These are phyloP conservation scores for Campopleginae sp. DNA, from an alignment of 2,888 invertebrate genomes.

Conservation along the genomic window DNA sequence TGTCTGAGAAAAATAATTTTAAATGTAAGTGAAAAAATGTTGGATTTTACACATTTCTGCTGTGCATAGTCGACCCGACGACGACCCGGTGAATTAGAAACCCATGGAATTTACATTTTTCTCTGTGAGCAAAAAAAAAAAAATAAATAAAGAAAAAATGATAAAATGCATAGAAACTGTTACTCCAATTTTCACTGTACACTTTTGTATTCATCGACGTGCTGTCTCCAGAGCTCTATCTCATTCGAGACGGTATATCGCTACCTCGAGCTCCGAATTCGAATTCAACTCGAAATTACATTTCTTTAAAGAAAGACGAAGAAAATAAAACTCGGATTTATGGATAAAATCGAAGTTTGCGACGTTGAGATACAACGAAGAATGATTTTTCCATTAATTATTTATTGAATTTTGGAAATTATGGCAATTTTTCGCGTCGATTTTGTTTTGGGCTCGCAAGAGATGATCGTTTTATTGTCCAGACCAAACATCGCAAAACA, in stretches of 20 bases:
- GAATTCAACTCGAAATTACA: constrained; percentile 28
- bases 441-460: too few relatives aligned
- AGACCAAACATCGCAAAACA: too few relatives aligned
- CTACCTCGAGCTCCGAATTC: constrained; percentile 30
- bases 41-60: constrained; percentile 47
- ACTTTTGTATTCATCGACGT: constrained; percentile 66
- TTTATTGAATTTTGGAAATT: too few relatives aligned
- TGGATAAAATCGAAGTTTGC: too few relatives aligned
- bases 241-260: constrained; percentile 62
- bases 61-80: constrained; percentile 11
- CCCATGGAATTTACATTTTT: constrained; percentile 20
- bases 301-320: constrained; percentile 24
- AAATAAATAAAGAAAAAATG: constrained; percentile 25
- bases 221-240: constrained; percentile 41
- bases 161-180: constrained; percentile 43
- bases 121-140: constrained; percentile 9
- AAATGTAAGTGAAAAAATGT: constrained; percentile 38
- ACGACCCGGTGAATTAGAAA: constrained; percentile 39
- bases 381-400: too few relatives aligned
- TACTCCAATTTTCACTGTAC: constrained; percentile 63
- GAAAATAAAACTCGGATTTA: constrained; percentile 29
- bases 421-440: too few relatives aligned
- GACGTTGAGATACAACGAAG: too few relatives aligned
- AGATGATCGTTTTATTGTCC: too few relatives aligned
- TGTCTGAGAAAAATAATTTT: constrained; percentile 1